Evolutionary conservation across 2,797 vertebrate genomes (phyloP).

Genomic region (Falco rusticolus): DNA sequence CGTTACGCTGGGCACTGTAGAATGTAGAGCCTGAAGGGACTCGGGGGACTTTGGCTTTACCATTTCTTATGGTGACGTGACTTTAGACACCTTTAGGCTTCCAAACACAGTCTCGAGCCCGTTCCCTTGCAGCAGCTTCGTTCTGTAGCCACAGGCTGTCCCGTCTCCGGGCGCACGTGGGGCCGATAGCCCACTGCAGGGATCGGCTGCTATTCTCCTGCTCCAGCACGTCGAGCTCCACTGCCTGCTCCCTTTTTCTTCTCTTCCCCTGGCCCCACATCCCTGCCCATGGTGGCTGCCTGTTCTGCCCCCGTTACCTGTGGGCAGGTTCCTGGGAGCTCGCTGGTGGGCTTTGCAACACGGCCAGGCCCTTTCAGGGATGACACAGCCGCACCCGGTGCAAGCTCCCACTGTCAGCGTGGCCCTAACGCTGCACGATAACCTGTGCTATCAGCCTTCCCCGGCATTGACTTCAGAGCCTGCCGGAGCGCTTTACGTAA

Average conservation of each 20-base stretch:
- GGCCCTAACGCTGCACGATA: background rate
- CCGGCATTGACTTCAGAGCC: background rate
- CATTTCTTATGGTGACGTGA: background rate
- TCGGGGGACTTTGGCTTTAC: background rate
- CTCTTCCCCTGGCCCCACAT: rapidly evolving
- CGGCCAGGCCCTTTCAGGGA: background rate
- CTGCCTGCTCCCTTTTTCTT: background rate
- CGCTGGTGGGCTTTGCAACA: background rate
- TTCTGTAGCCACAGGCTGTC: background rate
- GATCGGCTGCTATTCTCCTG: background rate
- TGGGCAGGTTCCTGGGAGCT: background rate
- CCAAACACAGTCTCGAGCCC: rapidly evolving
- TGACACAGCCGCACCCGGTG: background rate
- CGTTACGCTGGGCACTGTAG: background rate
- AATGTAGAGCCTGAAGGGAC: background rate
- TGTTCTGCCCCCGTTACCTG: background rate
- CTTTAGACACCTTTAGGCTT: background rate
- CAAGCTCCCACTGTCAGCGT: background rate
- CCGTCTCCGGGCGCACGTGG: background rate
- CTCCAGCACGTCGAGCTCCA: background rate
- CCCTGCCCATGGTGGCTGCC: background rate
- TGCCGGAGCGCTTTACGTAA: background rate
- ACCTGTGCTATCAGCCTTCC: background rate
- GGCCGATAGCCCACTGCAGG: background rate
- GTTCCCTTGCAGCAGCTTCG: background rate